These are phyloP conservation scores for Spinus pinus DNA, from an alignment of 2,797 vertebrate genomes.

Conservation along the genomic window DNA sequence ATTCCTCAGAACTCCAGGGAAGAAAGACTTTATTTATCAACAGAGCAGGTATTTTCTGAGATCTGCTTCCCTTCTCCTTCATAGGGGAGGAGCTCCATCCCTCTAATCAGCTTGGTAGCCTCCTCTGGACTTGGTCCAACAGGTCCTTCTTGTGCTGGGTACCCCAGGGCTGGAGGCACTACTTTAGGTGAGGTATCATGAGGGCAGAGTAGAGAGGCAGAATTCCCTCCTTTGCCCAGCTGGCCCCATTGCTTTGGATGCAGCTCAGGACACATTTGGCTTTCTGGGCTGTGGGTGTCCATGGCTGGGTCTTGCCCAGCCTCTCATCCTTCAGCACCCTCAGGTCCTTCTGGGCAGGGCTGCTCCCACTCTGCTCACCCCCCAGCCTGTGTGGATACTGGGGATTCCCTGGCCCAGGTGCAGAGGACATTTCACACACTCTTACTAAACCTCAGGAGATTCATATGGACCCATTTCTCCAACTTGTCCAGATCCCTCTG, in stretches of 20 bases:
- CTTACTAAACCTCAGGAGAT: neutral
- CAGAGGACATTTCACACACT: rapidly evolving
- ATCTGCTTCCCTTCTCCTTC: neutral
- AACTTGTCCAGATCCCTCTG: neutral
- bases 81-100: neutral
- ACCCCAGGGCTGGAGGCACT: neutral
- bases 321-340: neutral
- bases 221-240: neutral
- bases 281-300: neutral
- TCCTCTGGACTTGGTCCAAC: rapidly evolving
- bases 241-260: neutral
- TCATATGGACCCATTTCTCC: neutral
- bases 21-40: neutral
- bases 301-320: neutral
- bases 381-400: neutral
- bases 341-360: rapidly evolving
- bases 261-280: rapidly evolving
- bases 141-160: neutral
- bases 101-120: neutral
- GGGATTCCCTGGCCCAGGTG: neutral
- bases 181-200: neutral
- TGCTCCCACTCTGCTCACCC: neutral
- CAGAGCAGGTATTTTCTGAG: neutral
- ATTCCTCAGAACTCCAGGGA: neutral
- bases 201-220: neutral